These are phyloP conservation scores for Excalfactoria chinensis DNA, from an alignment of 2,113 vertebrate species.

Conservation along the genomic window DNA sequence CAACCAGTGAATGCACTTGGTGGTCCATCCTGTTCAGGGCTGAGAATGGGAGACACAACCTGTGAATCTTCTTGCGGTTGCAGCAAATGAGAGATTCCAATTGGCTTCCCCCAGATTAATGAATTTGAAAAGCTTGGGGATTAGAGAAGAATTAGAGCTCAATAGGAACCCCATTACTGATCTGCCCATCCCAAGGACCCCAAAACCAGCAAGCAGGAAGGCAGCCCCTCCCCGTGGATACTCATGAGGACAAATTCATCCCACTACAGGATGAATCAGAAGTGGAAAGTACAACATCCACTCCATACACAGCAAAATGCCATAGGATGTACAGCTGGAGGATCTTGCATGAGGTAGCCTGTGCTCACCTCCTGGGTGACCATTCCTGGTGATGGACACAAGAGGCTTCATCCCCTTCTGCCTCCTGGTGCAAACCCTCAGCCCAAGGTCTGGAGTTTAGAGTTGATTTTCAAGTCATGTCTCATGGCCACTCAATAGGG, in stretches of 20 bases:
- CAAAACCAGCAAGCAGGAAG: neutral
- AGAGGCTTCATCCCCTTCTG: neutral
- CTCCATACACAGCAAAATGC: fast-evolving
- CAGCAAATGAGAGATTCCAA: neutral
- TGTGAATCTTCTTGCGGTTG: neutral
- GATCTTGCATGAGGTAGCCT: neutral
- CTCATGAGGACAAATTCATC: neutral
- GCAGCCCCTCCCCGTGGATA: neutral
- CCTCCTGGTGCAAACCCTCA: neutral
- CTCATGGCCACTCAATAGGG: neutral
- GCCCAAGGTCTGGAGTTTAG: neutral
- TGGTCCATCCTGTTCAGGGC: neutral
- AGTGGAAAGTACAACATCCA: neutral
- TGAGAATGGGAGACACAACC: neutral
- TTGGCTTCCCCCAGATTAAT: neutral
- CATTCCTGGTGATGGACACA: fast-evolving
- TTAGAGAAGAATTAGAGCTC: neutral
- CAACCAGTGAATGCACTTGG: neutral
- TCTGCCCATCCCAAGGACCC: neutral
- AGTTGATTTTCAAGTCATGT: neutral
- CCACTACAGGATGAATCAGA: neutral
- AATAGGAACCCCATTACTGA: neutral
- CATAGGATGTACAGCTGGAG: neutral
- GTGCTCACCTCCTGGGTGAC: neutral
- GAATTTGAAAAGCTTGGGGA: neutral